phyloP scores from a whole-genome alignment of 2,113 vertebrate genomes.

The Malurus elegans region DNA sequence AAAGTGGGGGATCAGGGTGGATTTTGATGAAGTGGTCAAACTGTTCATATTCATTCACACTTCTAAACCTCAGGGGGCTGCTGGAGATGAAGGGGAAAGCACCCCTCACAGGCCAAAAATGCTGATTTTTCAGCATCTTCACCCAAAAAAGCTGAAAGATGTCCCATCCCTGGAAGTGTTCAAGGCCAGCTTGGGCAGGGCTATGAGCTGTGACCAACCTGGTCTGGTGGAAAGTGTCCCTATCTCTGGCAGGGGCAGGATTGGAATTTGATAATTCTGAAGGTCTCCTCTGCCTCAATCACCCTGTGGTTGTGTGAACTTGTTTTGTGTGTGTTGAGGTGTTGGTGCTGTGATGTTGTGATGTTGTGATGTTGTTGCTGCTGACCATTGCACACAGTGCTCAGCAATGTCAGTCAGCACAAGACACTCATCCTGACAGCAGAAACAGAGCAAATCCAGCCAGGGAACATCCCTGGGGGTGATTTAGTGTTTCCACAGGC shows the following conservation, averaged over 20 bases:
- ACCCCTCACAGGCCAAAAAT: rapidly evolving
- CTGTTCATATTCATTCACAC: rapidly evolving
- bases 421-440: not conserved
- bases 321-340: not conserved
- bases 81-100: not conserved
- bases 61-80: not conserved
- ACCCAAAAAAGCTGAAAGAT: not conserved
- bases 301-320: not conserved
- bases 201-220: not conserved
- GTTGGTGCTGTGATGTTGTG: not conserved
- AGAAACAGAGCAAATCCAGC: not conserved
- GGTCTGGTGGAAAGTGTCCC: not conserved
- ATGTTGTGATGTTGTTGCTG: too few relatives aligned
- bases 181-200: rapidly evolving
- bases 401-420: not conserved
- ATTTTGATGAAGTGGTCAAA: not conserved
- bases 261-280: not conserved
- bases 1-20: rapidly evolving
- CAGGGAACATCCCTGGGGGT: not conserved
- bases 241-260: not conserved
- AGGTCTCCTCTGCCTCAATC: not conserved
- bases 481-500: not conserved
- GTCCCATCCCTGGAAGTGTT: not conserved
- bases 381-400: rapidly evolving
- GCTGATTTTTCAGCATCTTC: not conserved